Evolutionary conservation across 2,113 vertebrate species (phyloP).

Genomic region (Phyllostomus hastatus): DNA sequence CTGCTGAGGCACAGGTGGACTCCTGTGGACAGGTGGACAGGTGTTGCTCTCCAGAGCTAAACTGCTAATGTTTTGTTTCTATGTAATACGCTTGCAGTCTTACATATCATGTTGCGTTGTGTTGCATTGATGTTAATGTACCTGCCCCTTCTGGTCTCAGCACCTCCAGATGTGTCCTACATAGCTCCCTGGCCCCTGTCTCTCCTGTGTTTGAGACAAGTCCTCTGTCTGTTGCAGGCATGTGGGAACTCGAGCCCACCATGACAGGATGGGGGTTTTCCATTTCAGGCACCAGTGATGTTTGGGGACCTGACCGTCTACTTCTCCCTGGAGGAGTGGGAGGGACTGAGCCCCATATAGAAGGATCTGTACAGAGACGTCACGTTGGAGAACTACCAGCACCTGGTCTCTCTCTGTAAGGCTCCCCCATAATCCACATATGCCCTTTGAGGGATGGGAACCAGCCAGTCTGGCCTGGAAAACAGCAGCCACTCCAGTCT

Average conservation of each 20-base stretch:
- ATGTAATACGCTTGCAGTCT: not conserved
- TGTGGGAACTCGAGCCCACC: not conserved
- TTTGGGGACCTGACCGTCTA: slow-evolving; percentile 65
- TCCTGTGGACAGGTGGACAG: too few species aligned
- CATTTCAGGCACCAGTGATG: slow-evolving; percentile 44
- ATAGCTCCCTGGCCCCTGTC: rapidly evolving
- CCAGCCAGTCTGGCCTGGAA: not conserved
- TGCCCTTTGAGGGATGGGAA: rapidly evolving
- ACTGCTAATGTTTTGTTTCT: not conserved
- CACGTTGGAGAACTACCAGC: slow-evolving; percentile 67
- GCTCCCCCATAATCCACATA: not conserved
- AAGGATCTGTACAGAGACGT: slow-evolving; percentile 50
- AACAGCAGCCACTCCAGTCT: not conserved
- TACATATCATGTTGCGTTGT: rapidly evolving
- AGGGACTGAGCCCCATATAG: slow-evolving; percentile 52
- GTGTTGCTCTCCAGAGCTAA: not conserved
- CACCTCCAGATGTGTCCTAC: not conserved
- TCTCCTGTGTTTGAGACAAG: not conserved
- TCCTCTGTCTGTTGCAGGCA: rapidly evolving
- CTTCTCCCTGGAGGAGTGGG: slow-evolving; percentile 70
- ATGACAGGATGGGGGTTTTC: not conserved
- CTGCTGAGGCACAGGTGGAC: not conserved
- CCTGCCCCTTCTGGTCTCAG: not conserved
- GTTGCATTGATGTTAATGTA: not conserved
- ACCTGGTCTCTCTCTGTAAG: slow-evolving; percentile 49